A percentile compares a stretch with the other conserved stretches of the same genome.
Conservation (phyloP, 2,113 vertebrate species). For the Hirundichthys speculiger region DNA sequence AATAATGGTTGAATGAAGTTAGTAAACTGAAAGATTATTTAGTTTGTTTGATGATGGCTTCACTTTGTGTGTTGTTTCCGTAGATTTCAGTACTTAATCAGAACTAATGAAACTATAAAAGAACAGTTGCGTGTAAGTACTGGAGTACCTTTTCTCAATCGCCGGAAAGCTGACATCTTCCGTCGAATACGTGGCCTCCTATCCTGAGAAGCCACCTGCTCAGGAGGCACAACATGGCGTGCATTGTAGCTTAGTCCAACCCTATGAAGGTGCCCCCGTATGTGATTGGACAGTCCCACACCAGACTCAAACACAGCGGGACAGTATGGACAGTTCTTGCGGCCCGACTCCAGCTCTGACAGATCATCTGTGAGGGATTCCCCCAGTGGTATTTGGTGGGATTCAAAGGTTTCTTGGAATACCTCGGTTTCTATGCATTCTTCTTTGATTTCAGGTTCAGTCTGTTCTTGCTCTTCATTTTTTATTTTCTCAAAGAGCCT, state of each 20-base stretch:
- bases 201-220: conserved; percentile 92
- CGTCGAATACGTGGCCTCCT: conserved; percentile 91
- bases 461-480: conserved; percentile 57
- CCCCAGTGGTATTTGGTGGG: conserved; percentile 53
- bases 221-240: conserved; percentile 90
- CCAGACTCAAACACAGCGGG: conserved; percentile 94
- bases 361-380: conserved; percentile 58
- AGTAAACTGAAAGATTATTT: too few relatives aligned
- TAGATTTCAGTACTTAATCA: too few relatives aligned
- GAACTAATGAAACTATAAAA: background rate
- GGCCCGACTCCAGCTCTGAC: conserved; percentile 78
- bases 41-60: too few relatives aligned
- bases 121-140: conserved; percentile 19
- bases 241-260: conserved; percentile 92
- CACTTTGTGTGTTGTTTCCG: too few relatives aligned
- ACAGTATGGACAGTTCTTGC: conserved; percentile 92
- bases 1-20: too few relatives aligned
- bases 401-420: conserved; percentile 62
- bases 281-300: conserved; percentile 93
- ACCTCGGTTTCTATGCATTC: conserved; percentile 75
- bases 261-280: conserved; percentile 93
- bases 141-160: conserved; percentile 90
- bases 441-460: conserved; percentile 71
- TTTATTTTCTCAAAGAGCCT: conserved; percentile 74
- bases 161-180: conserved; percentile 86